Base-by-base conservation (phyloP, 1,140 invertebrate genomes). In the Procambarus virginalis region DNA sequence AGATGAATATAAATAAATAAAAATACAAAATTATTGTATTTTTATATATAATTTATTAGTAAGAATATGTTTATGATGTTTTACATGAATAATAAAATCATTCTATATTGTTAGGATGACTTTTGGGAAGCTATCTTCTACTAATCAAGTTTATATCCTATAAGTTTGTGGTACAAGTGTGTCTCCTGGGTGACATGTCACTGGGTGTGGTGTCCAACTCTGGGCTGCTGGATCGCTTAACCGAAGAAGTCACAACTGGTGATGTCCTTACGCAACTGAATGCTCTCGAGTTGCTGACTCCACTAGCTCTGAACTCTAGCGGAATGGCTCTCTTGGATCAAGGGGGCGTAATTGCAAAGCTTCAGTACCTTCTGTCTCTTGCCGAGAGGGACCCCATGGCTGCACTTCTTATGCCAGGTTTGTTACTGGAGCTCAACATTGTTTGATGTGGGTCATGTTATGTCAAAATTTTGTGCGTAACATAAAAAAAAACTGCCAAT, bases 251-350 rank as follows among this genome's bases (percentile, higher is more conserved):
- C 9, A 91, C 93, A 55, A 95, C 94, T 79, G 94, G 96, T 45
- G 97, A 98, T 94, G 94, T 97, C 75, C 93, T 98, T 58, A 93
- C 97, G 20, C 96, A 97, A 93, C 93, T 97, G 77, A 97, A 97
- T 93, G 95, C 96, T 70, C 93, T 98, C 75, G 96, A 97, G 94
- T 93, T 97, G n/a, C 92, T 98, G 14, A 96, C 96, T 12, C 95
- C 95, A 77, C 94, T 98, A 60, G 96, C 96, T 10, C 91, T 77
- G n/a, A 58, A 49, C 4, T 45, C 60, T 3, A 49, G 46, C 9
- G 87, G 87, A 0, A 83, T 82, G 80, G 34, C 12, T 3, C 81
- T 77, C 22, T 48, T 89, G 34, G 78, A 83, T 5, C 49, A 49
- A 8, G 70, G 55, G n/a, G 87, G 87, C 1, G 87, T 89, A 22